These are phyloP conservation scores for Bradynema listronoti DNA, from an alignment of 1,140 invertebrate species.

Conservation along the genomic window DNA sequence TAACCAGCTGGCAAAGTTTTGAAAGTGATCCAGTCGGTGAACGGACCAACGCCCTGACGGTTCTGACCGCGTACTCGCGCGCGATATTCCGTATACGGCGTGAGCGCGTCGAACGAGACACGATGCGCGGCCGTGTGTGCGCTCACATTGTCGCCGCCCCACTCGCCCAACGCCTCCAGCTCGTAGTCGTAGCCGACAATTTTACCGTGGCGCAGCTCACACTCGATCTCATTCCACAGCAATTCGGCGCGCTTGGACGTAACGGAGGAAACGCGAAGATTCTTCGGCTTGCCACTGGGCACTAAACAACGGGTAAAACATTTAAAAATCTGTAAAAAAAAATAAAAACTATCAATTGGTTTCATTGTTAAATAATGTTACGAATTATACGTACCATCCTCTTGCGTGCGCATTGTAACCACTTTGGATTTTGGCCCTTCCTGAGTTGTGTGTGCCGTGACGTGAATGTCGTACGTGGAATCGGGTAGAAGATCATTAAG, in stretches of 20 bases:
- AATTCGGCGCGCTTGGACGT: slow-evolving; percentile 54
- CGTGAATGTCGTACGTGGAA: slow-evolving; percentile 53
- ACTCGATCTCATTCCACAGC: slow-evolving; percentile 56
- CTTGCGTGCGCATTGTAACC: slow-evolving; percentile 49
- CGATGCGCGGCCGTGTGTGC: slow-evolving; percentile 27
- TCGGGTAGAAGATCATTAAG: slow-evolving; percentile 52
- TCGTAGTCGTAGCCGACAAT: slow-evolving; percentile 57
- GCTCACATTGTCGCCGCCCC: slow-evolving; percentile 44
- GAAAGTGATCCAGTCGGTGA: slow-evolving; percentile 53
- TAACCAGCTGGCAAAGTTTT: slow-evolving; percentile 40
- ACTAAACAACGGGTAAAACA: slow-evolving; percentile 21
- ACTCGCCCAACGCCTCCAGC: slow-evolving; percentile 39
- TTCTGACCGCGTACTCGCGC: slow-evolving; percentile 53
- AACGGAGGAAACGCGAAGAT: slow-evolving; percentile 46
- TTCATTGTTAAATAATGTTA: too few species aligned
- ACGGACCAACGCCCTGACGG: slow-evolving; percentile 50
- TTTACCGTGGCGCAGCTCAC: slow-evolving; percentile 55
- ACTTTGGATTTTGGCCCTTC: slow-evolving; percentile 50
- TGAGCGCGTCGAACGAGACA: slow-evolving; percentile 50
- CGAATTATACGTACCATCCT: slow-evolving; percentile 32
- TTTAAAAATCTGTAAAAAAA: neutral
- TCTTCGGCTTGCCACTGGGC: slow-evolving; percentile 48
- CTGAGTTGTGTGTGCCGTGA: slow-evolving; percentile 54
- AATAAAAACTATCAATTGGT: too few species aligned
- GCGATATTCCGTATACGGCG: slow-evolving; percentile 52